These are phyloP conservation scores for Tenrec ecaudatus DNA, from an alignment of 2,113 vertebrate genomes.

Conservation along the genomic window DNA sequence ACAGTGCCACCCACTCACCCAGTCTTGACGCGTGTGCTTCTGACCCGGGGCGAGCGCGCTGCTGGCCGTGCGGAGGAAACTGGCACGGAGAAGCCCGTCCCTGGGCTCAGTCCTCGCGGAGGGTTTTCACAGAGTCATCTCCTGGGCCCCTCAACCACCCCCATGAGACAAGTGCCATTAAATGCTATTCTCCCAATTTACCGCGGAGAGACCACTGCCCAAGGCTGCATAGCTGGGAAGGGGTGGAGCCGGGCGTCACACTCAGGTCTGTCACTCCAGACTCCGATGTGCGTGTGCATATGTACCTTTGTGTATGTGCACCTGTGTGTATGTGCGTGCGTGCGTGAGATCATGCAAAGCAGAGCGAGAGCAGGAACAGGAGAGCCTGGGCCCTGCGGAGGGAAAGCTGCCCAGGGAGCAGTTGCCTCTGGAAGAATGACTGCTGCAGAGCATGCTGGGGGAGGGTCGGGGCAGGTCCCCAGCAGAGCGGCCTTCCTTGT, in stretches of 20 bases:
- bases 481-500: neutral
- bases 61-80: neutral
- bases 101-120: neutral
- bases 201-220: constrained; percentile 66
- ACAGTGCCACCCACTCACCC: neutral
- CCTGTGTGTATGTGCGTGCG: neutral
- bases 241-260: constrained; percentile 17
- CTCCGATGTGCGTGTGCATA: too few species aligned
- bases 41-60: neutral
- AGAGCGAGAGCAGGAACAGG: neutral
- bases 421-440: rapidly evolving
- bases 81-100: neutral
- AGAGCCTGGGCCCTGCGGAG: neutral
- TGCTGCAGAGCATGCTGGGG: rapidly evolving
- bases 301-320: too few species aligned
- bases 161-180: constrained; percentile 63
- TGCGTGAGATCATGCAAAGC: neutral
- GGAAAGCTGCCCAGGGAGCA: neutral
- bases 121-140: neutral
- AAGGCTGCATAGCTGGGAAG: constrained; percentile 47
- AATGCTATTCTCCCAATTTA: constrained; percentile 58
- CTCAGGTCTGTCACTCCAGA: neutral
- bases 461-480: too few species aligned
- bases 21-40: rapidly evolving
- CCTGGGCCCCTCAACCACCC: neutral